These are phyloP conservation scores for Montipora sp. DNA, from an alignment of 64 coral and sea anemone species.

Conservation along the genomic window DNA sequence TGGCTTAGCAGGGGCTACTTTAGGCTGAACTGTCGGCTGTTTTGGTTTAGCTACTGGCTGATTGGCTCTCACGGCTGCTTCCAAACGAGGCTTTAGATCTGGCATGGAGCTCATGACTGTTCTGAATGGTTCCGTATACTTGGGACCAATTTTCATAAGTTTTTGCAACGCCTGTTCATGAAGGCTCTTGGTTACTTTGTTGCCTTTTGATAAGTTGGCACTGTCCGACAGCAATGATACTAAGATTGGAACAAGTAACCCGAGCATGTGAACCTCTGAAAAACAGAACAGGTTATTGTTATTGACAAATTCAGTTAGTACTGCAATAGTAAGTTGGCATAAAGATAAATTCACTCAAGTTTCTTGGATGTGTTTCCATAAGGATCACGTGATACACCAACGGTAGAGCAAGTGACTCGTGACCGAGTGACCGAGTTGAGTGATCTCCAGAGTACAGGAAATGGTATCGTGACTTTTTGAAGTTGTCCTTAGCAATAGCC, in stretches of 20 bases:
- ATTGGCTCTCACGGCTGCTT: constrained; percentile 81
- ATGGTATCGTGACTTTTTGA: too few species aligned
- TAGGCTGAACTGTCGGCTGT: constrained; percentile 65
- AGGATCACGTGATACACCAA: too few species aligned
- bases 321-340: too few species aligned
- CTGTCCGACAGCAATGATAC: constrained; percentile 68
- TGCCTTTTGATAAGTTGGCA: constrained; percentile 21
- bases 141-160: constrained; percentile 93
- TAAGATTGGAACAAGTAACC: constrained; percentile 88
- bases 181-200: constrained; percentile 75
- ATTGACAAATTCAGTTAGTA: too few species aligned
- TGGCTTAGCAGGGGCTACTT: constrained; percentile 78
- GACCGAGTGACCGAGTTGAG: too few species aligned
- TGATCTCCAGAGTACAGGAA: too few species aligned
- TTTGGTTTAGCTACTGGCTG: constrained; percentile 79
- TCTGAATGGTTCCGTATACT: constrained; percentile 95
- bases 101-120: constrained; percentile 87
- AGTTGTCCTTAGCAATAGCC: too few species aligned
- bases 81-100: constrained; percentile 84
- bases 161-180: constrained; percentile 91
- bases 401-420: too few species aligned
- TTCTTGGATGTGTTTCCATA: too few species aligned
- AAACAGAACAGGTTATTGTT: neutral
- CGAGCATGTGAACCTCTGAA: constrained; percentile 85
- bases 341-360: too few species aligned